phyloP scores from a whole-genome alignment of 2,888 invertebrate species.

The Ormyrus nitidulus region DNA sequence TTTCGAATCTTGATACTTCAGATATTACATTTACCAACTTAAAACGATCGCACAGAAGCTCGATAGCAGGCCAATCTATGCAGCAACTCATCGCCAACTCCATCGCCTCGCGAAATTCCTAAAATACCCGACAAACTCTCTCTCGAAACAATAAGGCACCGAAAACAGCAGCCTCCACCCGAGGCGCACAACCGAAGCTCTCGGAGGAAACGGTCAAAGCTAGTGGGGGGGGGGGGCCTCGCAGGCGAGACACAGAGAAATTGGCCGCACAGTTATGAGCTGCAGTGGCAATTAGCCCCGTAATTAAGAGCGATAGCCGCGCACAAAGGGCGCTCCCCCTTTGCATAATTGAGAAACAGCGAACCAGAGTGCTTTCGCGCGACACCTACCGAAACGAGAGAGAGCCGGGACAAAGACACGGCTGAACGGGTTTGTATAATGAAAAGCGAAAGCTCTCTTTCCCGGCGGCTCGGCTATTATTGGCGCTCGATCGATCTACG shows the following conservation, averaged over 20 bases:
- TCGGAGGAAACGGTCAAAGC: no score
- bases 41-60: no score
- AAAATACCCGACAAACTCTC: no score
- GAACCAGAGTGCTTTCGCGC: neutral
- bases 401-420: neutral
- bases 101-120: no score
- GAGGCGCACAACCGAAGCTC: no score
- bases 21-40: no score
- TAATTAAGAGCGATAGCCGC: conserved; percentile 39
- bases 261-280: neutral
- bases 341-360: neutral
- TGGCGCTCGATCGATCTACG: conserved; percentile 58
- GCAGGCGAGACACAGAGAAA: neutral
- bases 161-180: no score
- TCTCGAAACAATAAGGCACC: no score
- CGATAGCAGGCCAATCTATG: no score
- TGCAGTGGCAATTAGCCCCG: conserved; percentile 30
- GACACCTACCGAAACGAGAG: neutral
- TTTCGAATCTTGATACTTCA: no score
- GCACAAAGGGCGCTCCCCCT: neutral
- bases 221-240: neutral
- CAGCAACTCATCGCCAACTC: no score
- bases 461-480: conserved; percentile 52
- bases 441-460: conserved; percentile 21
- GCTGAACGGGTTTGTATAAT: no score